Base-by-base conservation (phyloP, 2,888 invertebrate species). In the Alcis repandata region DNA sequence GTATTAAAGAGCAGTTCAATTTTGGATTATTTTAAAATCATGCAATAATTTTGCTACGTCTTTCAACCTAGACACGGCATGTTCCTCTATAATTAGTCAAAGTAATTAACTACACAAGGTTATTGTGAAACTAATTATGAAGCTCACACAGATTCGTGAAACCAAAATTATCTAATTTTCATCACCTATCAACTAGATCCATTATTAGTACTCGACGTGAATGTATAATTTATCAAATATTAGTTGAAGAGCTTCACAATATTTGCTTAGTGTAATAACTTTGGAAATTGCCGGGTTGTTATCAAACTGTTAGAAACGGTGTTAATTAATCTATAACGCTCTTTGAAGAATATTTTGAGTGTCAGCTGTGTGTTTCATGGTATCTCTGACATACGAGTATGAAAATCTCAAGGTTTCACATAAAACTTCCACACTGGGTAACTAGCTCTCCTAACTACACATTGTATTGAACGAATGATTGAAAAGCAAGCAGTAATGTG, bases 201-300 rank as follows among this genome's bases (percentile, higher is more conserved):
- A 53, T 61, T 58, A 52, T 41, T 32, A 41, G 17, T 56, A 59
- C 59, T 58, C 49, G 43, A 40, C 41, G 36, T 62, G 67, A 67
- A 68, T 67, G 57, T 60, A 63, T 71, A 67, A 67, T 68, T 59
- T 54, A 66, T 57, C 51, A 56, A 63, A 51, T 65, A 68, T 54
- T 63, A 62, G 52, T 56, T 52, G 58, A 45, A 58, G 58, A 58
- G 59, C 40, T 38, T 51, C 46, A 41, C 19, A 53, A 49, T 62
- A 57, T 56, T 56, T 53, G 15, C 11, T 36, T 41, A 49, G 27
- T 60, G 27, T 22, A 43, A 52, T 59, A 48, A 11, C 46, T 27
- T 56, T 22, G 22, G 45, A 17, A 15, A 45, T 33, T 45, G 33
- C n/a, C 19, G 4, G 27, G 43, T 13, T 13, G 27, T 27, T 22